Evolutionary conservation across 2,888 invertebrate species (phyloP).

Genomic region (Amphipoea oculea): DNA sequence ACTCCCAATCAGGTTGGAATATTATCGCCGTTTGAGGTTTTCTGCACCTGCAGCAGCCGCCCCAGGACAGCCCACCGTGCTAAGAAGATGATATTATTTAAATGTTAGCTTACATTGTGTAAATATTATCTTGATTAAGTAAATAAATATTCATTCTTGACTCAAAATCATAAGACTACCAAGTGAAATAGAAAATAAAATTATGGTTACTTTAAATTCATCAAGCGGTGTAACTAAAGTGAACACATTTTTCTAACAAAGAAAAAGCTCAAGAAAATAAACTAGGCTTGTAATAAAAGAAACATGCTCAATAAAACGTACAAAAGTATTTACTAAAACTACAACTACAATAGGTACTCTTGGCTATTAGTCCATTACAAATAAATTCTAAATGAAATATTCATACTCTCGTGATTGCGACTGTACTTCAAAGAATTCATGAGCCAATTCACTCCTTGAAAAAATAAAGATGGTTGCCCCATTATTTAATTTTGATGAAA

Average conservation of each 20-base stretch:
- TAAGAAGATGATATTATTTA: too few relatives aligned
- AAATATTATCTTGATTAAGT: too few relatives aligned
- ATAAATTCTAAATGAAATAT: slow-evolving; percentile 45
- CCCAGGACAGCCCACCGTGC: too few relatives aligned
- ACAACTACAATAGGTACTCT: neutral
- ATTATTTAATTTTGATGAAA: neutral
- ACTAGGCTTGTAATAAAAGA: neutral
- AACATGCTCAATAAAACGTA: slow-evolving; percentile 13
- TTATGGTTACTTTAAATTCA: neutral
- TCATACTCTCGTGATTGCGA: slow-evolving; percentile 21
- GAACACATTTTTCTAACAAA: neutral
- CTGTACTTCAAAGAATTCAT: slow-evolving; percentile 39
- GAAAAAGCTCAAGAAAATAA: slow-evolving; percentile 1
- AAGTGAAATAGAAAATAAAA: neutral
- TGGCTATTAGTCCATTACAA: slow-evolving; percentile 8
- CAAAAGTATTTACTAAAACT: neutral
- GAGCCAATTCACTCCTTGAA: slow-evolving; percentile 5
- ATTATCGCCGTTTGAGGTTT: too few relatives aligned
- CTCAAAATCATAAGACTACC: neutral
- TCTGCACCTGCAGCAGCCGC: too few relatives aligned
- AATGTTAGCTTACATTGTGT: too few relatives aligned
- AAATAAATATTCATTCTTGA: neutral
- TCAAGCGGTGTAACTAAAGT: neutral
- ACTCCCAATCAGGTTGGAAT: too few relatives aligned
- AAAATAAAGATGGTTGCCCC: slow-evolving; percentile 4